Percentiles rank a stretch among this genome's conserved stretches.
phyloP scores from a whole-genome alignment of 2,888 invertebrate genomes.

The Andrena chrysosceles region DNA sequence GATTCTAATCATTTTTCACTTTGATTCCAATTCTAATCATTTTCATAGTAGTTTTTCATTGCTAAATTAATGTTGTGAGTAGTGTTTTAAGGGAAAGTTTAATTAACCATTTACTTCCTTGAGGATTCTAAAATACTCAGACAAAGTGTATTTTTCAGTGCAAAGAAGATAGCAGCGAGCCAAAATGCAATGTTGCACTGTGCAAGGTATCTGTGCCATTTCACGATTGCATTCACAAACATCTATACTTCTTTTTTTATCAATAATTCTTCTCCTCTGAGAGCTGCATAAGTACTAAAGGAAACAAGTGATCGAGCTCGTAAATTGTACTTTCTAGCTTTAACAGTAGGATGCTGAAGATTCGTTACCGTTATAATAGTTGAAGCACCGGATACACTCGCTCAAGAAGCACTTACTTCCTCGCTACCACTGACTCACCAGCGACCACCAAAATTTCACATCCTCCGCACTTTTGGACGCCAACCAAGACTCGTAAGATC shows the following conservation, averaged over 20 bases:
- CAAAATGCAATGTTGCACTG: no score
- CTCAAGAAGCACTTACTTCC: slow-evolving; percentile 51
- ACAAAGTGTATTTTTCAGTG: no score
- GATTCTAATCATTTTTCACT: no score
- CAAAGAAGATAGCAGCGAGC: no score
- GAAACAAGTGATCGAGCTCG: slow-evolving; percentile 1
- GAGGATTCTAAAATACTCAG: no score
- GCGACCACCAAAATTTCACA: slow-evolving; percentile 46
- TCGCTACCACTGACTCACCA: slow-evolving; percentile 22
- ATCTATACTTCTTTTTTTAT: background rate
- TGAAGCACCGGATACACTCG: slow-evolving; percentile 55
- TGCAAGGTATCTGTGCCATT: no score
- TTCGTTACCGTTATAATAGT: slow-evolving; percentile 59
- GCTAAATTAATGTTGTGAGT: no score
- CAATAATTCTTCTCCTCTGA: background rate
- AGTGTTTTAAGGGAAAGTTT: no score
- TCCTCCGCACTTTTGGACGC: slow-evolving; percentile 4
- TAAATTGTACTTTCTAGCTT: slow-evolving; percentile 21
- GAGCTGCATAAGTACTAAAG: background rate
- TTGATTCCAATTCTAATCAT: no score
- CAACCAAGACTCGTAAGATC: slow-evolving; percentile 15
- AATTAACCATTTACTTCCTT: no score
- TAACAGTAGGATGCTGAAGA: slow-evolving; percentile 32
- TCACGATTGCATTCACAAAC: no score
- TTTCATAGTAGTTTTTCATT: no score